phyloP scores from a whole-genome alignment of 1,140 invertebrate species.

The Brachionus sp. region DNA sequence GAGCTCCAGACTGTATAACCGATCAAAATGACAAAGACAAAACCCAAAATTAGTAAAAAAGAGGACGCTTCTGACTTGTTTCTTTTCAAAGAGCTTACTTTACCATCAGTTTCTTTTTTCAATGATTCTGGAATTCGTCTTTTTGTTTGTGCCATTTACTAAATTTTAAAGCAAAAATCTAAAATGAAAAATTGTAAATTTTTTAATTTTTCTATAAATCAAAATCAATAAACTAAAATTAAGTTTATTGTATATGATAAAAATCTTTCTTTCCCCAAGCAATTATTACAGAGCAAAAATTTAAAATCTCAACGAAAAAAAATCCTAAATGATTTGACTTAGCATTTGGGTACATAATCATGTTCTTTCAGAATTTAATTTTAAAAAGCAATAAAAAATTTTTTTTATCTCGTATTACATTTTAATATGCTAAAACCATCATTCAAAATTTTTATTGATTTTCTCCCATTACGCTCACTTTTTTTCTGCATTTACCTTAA shows the following conservation, averaged over 20 bases:
- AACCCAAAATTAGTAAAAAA: not conserved
- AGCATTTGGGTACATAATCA: no score
- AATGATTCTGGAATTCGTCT: conserved; percentile 4
- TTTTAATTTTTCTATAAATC: not conserved
- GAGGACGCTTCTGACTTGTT: not conserved
- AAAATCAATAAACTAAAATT: no score
- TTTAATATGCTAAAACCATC: not conserved
- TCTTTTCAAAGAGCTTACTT: not conserved
- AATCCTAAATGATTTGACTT: no score
- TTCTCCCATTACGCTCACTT: not conserved
- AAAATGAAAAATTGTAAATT: not conserved
- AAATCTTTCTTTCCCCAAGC: no score
- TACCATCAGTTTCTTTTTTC: not conserved
- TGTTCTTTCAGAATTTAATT: not conserved
- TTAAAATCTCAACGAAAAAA: no score
- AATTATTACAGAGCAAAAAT: not conserved
- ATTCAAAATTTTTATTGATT: not conserved
- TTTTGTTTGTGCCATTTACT: not conserved
- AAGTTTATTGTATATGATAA: no score
- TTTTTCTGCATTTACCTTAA: not conserved
- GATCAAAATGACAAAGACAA: conserved; percentile 30
- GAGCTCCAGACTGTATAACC: conserved; percentile 37
- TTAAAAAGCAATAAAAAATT: not conserved
- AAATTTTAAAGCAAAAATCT: not conserved
- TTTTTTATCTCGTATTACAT: not conserved